phyloP scores from a whole-genome alignment of 2,888 invertebrate genomes.

The Abscondita cerata region DNA sequence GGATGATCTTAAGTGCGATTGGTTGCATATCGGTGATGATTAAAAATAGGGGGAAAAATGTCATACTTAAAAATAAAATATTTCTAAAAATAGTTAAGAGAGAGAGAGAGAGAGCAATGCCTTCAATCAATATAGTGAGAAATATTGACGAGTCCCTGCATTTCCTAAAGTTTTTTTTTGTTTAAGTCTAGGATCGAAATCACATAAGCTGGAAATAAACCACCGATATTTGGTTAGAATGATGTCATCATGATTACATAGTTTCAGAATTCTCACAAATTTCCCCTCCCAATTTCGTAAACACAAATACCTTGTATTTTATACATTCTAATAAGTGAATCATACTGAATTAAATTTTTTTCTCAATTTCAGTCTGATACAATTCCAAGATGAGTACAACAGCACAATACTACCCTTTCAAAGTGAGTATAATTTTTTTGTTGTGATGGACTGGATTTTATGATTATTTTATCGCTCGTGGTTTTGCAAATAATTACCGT shows the following conservation, averaged over 20 bases:
- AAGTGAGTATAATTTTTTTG: slow-evolving; percentile 65
- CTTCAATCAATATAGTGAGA: slow-evolving; percentile 12
- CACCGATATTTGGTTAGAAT: slow-evolving; percentile 16
- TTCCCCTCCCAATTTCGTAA: not conserved
- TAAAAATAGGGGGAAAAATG: slow-evolving; percentile 16
- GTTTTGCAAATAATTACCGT: slow-evolving; percentile 2
- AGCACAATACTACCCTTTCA: slow-evolving; percentile 86
- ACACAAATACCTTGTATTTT: not conserved
- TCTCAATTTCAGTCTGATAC: slow-evolving; percentile 19
- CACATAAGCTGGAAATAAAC: not conserved
- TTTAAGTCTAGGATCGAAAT: too few species aligned
- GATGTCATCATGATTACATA: slow-evolving; percentile 30
- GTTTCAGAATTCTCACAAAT: slow-evolving; percentile 20
- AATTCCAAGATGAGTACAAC: slow-evolving; percentile 62
- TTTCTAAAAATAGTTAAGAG: slow-evolving; percentile 5
- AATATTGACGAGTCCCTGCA: not conserved
- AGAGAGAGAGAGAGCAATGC: not conserved
- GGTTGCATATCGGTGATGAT: slow-evolving; percentile 17
- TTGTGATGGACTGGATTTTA: not conserved
- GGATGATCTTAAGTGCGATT: slow-evolving; percentile 5
- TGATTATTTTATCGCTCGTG: slow-evolving; percentile 14
- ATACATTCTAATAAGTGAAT: too few species aligned
- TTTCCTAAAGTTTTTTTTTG: too few species aligned
- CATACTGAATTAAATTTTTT: too few species aligned
- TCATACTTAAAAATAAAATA: slow-evolving; percentile 21